Conservation (phyloP, 1,140 invertebrate genomes). For the Polypedilum vanderplanki region DNA sequence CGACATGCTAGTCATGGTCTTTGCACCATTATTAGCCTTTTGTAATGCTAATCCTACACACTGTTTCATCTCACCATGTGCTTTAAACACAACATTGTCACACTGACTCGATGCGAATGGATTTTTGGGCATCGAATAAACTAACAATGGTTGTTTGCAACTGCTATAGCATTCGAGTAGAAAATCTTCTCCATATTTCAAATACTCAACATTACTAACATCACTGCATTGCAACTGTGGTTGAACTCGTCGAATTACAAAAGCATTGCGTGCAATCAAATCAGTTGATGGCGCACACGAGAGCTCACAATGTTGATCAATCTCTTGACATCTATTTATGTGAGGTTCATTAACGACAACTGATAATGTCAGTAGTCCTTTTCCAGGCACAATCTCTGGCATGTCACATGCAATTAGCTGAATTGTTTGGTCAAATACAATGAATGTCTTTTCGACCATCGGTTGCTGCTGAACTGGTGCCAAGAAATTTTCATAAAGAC, state of each 20-base stretch:
- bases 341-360: conserved; percentile 25
- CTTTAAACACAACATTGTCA: background rate
- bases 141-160: background rate
- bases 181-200: conserved; percentile 2
- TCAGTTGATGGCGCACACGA: background rate
- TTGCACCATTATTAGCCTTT: conserved; percentile 1
- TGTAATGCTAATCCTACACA: conserved; percentile 22
- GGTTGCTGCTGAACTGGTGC: conserved; percentile 8
- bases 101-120: background rate
- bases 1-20: background rate
- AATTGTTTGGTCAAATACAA: background rate
- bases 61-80: conserved; percentile 10
- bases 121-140: conserved; percentile 18
- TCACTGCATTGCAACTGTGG: background rate
- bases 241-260: conserved; percentile 9
- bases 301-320: background rate
- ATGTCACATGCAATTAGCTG: conserved; percentile 22
- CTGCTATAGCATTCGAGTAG: background rate
- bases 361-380: background rate
- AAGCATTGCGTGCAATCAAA: background rate
- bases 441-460: background rate
- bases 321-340: conserved; percentile 15
- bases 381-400: background rate
- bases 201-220: conserved; percentile 11
- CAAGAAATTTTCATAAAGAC: conserved; percentile 20